These are phyloP conservation scores for Pseudotriccus pelzelni DNA, from an alignment of 2,797 vertebrate genomes.

Conservation along the genomic window DNA sequence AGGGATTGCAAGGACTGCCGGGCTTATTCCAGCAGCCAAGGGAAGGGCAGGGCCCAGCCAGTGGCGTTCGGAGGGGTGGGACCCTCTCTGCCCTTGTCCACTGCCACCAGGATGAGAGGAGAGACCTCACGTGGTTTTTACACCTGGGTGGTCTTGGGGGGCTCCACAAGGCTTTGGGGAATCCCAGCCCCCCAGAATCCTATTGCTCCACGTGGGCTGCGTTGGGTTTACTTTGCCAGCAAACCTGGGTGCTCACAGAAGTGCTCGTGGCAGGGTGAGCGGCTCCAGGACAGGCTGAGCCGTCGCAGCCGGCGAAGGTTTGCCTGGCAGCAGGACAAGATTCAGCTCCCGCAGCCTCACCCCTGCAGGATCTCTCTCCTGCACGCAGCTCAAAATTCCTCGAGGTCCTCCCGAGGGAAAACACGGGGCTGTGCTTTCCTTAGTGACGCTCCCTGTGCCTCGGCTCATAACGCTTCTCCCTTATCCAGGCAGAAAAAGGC, in stretches of 20 bases:
- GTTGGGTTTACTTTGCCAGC: background rate
- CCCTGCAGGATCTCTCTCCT: background rate
- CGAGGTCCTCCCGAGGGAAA: background rate
- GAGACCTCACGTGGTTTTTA: fast-evolving
- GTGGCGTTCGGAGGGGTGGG: fast-evolving
- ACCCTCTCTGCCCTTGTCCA: background rate
- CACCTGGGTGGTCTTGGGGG: fast-evolving
- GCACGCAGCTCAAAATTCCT: background rate
- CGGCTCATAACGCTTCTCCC: fast-evolving
- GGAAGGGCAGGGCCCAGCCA: background rate
- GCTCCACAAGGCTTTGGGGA: background rate
- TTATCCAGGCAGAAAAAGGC: fast-evolving
- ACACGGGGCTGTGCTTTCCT: fast-evolving
- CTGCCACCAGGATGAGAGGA: background rate
- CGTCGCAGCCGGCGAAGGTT: fast-evolving
- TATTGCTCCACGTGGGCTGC: fast-evolving
- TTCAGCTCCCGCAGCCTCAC: background rate
- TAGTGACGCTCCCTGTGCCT: fast-evolving
- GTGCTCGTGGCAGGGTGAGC: fast-evolving
- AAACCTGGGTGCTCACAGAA: background rate
- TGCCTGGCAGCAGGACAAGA: background rate
- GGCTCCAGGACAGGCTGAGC: background rate
- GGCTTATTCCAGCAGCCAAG: conserved; percentile 2
- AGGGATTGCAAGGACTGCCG: conserved; percentile 12
- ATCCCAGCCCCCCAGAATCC: background rate